Evolutionary conservation across 2,888 invertebrate genomes (phyloP), one percentile per base, ranked within the genome.

Genomic region (Ctena decussata): DNA sequence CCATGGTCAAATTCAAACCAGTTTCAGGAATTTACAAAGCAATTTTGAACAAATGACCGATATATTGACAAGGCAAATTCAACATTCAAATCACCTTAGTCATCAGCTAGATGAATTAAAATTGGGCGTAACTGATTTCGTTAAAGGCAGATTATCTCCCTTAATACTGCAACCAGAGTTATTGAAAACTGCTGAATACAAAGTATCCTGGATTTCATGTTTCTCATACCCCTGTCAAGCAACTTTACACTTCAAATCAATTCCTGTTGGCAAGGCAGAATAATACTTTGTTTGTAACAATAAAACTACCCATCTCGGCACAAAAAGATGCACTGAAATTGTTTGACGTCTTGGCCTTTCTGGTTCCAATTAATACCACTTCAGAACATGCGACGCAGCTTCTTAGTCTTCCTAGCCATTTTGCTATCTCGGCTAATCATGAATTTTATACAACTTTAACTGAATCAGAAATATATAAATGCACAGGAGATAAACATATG

Each of bases 51-150:
- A 72, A n/a, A 72, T 72, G 44, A 72, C 12, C 1, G 24, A 15
- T 30, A 41, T 72, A 15, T 37, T 72, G 8, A 27, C 21, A 6
- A 30, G 12, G 18, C 72, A 72, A 72, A 46, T 72, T 27, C 44
- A 72, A 41, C 2, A 44, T 72, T 39, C 72, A 3, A 72, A 30
- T n/a, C 44, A 72, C 21, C 27, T 72, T 3, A 72, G 44, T 46
- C 72, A 72, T 24, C 41, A 41, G n/a, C 24, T 72, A 8, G 72
- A 72, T 41, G 44, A 72, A 72, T 1, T 72, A 1, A 72, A 72
- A 41, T 21, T 70, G 2, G 70, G 37, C 2, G 18, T 70, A 2
- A 39, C 18, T 11, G 70, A 70, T 41, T 21, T 70, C 2, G 70
- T 70, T 3, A 72, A 72, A 27, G 44, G 72, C 27, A 72, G 44